Evolutionary conservation across 1,140 invertebrate genomes (phyloP).

Genomic region (Alviniconcha marisindica): DNA sequence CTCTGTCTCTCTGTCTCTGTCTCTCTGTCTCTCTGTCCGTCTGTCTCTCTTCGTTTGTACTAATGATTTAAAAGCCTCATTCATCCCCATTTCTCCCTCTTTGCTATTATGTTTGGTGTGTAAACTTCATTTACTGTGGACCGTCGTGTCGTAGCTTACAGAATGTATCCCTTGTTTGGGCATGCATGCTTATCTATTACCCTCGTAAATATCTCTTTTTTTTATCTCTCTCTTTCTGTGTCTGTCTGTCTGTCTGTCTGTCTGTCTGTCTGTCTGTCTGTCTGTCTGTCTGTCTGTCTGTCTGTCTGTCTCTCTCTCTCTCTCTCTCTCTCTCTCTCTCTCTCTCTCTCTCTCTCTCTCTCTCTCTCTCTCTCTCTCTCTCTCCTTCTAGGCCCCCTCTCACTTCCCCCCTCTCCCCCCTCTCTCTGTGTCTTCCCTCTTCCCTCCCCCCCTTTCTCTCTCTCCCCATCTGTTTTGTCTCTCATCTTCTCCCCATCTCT

Average conservation of each 20-base stretch:
- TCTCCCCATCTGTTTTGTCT: not conserved
- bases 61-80: no score
- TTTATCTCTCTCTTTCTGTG: not conserved
- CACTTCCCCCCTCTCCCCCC: not conserved
- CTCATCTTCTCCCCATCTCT: not conserved
- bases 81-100: no score
- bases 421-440: not conserved
- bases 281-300: not conserved
- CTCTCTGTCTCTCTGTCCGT: not conserved
- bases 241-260: not conserved
- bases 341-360: not conserved
- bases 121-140: no score
- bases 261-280: not conserved
- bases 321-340: not conserved
- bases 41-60: not conserved
- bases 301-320: not conserved
- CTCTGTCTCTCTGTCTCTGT: not conserved
- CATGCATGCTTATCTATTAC: no score
- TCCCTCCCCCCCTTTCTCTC: not conserved
- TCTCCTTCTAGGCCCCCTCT: not conserved
- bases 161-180: no score
- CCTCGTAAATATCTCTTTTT: no score
- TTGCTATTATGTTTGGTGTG: no score
- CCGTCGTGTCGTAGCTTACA: no score
- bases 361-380: not conserved